Percentiles rank a stretch among this genome's conserved stretches.
Evolutionary conservation across 2,888 invertebrate genomes (phyloP).

Genomic region (Eupithecia centaureata): DNA sequence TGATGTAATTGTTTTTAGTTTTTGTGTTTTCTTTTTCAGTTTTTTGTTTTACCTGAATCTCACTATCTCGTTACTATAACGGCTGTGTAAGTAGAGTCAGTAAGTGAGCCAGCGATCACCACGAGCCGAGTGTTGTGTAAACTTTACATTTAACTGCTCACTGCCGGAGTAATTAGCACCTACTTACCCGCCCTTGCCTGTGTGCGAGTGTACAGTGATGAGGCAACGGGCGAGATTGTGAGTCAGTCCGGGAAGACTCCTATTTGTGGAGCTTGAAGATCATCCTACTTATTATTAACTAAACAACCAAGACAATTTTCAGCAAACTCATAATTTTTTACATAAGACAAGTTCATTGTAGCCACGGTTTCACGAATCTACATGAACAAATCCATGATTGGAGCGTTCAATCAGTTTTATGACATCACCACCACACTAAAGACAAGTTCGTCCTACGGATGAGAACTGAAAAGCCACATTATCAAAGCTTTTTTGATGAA

Average conservation of each 20-base stretch:
- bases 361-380: no score
- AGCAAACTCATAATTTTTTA: neutral
- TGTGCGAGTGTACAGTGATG: neutral
- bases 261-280: neutral
- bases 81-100: neutral
- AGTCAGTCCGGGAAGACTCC: neutral
- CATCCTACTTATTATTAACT: neutral
- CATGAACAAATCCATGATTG: no score
- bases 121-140: conserved; percentile 8
- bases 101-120: neutral
- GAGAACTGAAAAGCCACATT: neutral
- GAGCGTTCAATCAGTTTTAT: neutral
- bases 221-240: neutral
- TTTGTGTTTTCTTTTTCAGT: no score
- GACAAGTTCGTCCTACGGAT: neutral
- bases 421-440: neutral
- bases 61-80: neutral
- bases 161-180: conserved; percentile 8
- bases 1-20: no score
- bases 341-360: no score
- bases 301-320: neutral
- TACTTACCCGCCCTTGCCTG: neutral
- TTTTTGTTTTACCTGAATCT: no score
- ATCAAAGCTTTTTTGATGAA: neutral
- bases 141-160: neutral